These are phyloP conservation scores for Smithornis capensis DNA, from an alignment of 2,113 vertebrate species.

Conservation along the genomic window DNA sequence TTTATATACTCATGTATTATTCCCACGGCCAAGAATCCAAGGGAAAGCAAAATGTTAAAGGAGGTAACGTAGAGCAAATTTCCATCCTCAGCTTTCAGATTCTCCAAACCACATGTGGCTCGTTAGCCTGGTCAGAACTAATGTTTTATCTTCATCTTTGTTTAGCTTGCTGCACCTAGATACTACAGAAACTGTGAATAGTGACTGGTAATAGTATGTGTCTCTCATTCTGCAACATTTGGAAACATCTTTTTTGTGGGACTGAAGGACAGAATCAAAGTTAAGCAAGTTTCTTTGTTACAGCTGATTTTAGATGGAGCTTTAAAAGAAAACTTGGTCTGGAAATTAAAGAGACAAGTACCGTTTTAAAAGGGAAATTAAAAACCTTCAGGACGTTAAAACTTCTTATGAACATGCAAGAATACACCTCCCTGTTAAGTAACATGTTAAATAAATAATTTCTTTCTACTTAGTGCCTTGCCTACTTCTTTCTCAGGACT, in stretches of 20 bases:
- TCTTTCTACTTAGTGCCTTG: not conserved
- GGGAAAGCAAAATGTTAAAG: not conserved
- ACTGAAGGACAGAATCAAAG: not conserved
- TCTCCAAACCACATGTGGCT: no score
- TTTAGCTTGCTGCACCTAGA: not conserved
- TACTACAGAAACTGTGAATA: not conserved
- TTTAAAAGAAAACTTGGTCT: not conserved
- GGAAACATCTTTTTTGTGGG: not conserved
- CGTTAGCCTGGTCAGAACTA: not conserved
- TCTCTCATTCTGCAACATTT: not conserved
- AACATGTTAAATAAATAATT: not conserved
- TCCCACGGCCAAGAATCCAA: accelerated
- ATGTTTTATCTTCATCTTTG: not conserved
- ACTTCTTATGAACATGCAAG: not conserved
- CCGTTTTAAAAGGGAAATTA: not conserved
- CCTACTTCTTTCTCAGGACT: not conserved
- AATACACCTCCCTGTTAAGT: not conserved
- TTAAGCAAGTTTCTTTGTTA: not conserved
- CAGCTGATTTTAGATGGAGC: not conserved
- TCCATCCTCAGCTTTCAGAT: not conserved
- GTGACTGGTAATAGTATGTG: not conserved
- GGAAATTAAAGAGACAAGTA: not conserved
- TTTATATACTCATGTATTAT: not conserved
- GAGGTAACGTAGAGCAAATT: not conserved
- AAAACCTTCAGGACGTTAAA: not conserved